Evolutionary conservation across 2,113 vertebrate species (phyloP).

Genomic region (Epinephelus moara): DNA sequence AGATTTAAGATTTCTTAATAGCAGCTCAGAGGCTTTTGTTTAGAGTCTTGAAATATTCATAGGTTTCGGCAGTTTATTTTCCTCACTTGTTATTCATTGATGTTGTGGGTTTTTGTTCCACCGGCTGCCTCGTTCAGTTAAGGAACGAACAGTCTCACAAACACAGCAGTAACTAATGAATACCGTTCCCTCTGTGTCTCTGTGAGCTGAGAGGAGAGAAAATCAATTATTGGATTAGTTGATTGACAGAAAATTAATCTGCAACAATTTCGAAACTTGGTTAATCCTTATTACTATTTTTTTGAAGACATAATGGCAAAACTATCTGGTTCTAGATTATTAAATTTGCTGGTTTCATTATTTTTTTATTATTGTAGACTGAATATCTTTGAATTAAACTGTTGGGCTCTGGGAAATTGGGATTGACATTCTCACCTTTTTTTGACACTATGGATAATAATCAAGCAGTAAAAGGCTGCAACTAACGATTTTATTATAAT

Average conservation of each 20-base stretch:
- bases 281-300: no score
- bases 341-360: no score
- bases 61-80: constrained; percentile 16
- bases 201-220: neutral
- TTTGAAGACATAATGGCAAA: no score
- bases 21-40: neutral
- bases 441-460: no score
- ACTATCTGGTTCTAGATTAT: no score
- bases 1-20: constrained; percentile 8
- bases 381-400: no score
- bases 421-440: no score
- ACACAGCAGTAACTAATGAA: constrained; percentile 9
- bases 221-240: no score
- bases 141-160: neutral
- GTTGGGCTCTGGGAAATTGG: neutral
- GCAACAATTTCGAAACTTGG: neutral
- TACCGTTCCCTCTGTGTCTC: neutral
- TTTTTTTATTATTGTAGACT: no score
- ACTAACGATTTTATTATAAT: no score
- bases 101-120: constrained; percentile 4
- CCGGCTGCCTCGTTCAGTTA: neutral
- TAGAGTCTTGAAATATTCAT: constrained; percentile 33
- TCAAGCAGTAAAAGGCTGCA: no score
- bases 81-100: neutral
- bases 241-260: no score